A percentile compares a stretch with the other conserved stretches of the same genome.
These are phyloP conservation scores for Myocastor coypus DNA, from an alignment of 2,113 vertebrate species.

Conservation along the genomic window DNA sequence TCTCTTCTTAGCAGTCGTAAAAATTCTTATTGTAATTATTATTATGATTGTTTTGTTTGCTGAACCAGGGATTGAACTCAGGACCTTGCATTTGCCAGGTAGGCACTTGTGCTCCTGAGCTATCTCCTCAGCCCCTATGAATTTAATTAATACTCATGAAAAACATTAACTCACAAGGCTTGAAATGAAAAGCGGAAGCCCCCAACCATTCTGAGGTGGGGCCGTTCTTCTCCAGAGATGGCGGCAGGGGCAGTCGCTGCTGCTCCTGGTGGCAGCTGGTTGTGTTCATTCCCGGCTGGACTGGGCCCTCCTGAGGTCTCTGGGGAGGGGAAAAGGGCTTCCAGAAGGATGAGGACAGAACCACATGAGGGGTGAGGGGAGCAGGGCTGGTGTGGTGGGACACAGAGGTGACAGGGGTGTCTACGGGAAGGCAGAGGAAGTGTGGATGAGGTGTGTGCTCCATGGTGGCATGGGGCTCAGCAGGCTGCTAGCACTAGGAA, in stretches of 20 bases:
- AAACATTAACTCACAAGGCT: neutral
- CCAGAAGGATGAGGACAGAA: neutral
- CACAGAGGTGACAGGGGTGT: fast-evolving
- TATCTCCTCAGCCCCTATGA: neutral
- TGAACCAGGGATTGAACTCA: too few relatives aligned
- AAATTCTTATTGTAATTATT: neutral
- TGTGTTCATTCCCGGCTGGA: neutral
- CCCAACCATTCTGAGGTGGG: neutral
- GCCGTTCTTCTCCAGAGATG: neutral
- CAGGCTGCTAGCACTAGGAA: neutral
- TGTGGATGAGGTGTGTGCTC: neutral
- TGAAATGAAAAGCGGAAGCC: neutral
- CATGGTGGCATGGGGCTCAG: neutral
- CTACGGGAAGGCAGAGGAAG: neutral
- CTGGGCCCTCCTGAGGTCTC: neutral
- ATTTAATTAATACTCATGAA: neutral
- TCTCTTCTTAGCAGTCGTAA: neutral
- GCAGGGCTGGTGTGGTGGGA: neutral
- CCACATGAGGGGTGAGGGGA: neutral
- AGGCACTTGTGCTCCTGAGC: too few relatives aligned
- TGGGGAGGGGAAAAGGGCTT: neutral
- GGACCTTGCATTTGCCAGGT: too few relatives aligned
- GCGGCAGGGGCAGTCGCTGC: neutral
- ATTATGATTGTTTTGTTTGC: neutral
- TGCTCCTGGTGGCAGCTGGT: neutral